Base-by-base conservation (phyloP, 2,888 invertebrate genomes). In the Neoscelio sp. region DNA sequence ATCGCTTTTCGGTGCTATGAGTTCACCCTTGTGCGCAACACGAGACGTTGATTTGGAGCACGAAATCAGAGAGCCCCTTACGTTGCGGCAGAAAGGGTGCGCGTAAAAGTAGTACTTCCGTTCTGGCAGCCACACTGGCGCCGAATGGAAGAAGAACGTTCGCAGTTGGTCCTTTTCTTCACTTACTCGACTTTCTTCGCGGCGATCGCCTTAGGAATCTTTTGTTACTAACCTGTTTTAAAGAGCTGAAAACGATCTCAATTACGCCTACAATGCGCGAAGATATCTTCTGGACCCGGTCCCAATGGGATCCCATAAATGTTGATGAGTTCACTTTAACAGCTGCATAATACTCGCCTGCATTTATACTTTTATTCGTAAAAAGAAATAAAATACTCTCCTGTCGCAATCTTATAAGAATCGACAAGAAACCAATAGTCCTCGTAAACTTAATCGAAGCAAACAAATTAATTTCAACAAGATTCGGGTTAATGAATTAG, bases 71-170 rank as follows among this genome's bases (percentile, higher is more conserved):
- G 73, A 71, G 85, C 81, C 80, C 77, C 70, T 62, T 60, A 26
- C 65, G 26, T 5, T 71, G 68, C 52, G 40, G 46, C 77, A 71
- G 71, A 82, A 71, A 81, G 83, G 83, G 82, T 78, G 85, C 83
- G 85, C 84, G 86, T 88, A 87, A 89, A 88, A 89, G 89, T 87
- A 88, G 89, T 85, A 87, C 89, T 89, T 89, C 89, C 89, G 89
- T 83, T 87, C 80, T 82, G 83, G 83, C 86, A 89, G 89, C 82
- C 87, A 78, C 82, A 79, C 82, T 82, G 89, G 89, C 89, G 88
- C 89, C 89, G 83, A 79, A 44, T 56, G 48, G 50, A 67, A 80
- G 78, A 70, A 80, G 78, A 28, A 62, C 42, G 48, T 42, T 28
- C 40, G 26, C 20, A 23, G 40, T 42, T 58, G 48, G 26, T 65